Base-by-base conservation (phyloP, 2,113 vertebrate genomes). In the Dipodomys stephensi region DNA sequence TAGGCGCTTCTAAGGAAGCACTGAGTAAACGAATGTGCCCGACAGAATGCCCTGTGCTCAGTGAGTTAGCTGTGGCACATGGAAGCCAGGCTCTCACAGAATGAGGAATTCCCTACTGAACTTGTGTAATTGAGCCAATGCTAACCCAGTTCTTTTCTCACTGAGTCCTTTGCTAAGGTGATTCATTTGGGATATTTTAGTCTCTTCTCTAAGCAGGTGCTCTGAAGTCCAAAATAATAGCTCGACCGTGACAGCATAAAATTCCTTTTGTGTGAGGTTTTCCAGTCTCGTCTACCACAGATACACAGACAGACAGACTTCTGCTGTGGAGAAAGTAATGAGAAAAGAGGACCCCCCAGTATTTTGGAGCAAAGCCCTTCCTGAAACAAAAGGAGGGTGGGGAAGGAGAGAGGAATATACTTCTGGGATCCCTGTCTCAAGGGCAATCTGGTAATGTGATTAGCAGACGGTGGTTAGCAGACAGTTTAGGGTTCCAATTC, bases 191-290 rank as follows among this genome's bases (percentile, higher is more conserved):
- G 72, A 60, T 46, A 87, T 94, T 96, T 92, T 83, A 69, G 60
- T 11, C 87, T 74, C n/a, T 53, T 83, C 94, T 84, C 79, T 35
- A 65, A 87, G 0, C 1, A 46, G 80, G 91, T 80, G 68, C 81
- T 96, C 86, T 79, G 65, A 94, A 83, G 81, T 46, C 83, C 87
- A 96, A 96, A 67, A 96, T 96, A 98, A 93, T 67, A 35, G 53
- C 57, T 96, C 65, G 71, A 88, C 35, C 95, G 88, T 88, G 90
- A 92, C 74, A 96, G 95, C 95, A 95, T 27, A 89, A 39, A 12
- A 84, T 0, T 12, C 67, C 84, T 76, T 2, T 13, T 3, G 83
- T 86, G 88, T 6, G 5, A 95, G 93, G 87, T 65, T 79, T 91
- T 92, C 90, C 49, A 80, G 60, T 68, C 94, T 96, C 0, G 30